Evolutionary conservation across 1,140 invertebrate genomes (phyloP).

Genomic region (Rhagoletis zephyria): DNA sequence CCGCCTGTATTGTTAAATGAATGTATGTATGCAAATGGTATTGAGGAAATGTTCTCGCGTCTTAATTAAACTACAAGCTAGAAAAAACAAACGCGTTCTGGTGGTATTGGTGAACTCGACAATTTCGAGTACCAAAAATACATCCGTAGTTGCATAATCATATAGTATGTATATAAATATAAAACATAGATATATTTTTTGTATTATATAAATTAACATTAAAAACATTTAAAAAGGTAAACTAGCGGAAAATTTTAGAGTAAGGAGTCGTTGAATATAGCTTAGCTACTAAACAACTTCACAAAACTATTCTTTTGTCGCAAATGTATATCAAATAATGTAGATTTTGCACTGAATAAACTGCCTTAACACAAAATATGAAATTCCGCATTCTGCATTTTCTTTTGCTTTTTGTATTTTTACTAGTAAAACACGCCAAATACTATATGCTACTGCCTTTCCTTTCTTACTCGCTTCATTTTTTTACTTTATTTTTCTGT

Average conservation of each 20-base stretch:
- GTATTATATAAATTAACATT: too few relatives aligned
- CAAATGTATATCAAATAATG: background rate
- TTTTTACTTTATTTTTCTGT: background rate
- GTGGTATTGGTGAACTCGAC: slow-evolving; percentile 16
- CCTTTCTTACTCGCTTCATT: background rate
- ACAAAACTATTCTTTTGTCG: background rate
- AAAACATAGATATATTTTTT: background rate
- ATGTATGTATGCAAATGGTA: slow-evolving; percentile 23
- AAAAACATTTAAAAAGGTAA: too few relatives aligned
- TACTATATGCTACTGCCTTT: background rate
- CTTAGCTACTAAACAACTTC: too few relatives aligned
- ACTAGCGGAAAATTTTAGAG: too few relatives aligned
- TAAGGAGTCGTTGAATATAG: too few relatives aligned
- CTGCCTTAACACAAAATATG: background rate
- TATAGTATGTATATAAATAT: slow-evolving; percentile 3
- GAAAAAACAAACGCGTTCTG: slow-evolving; percentile 23
- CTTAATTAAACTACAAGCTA: slow-evolving; percentile 21
- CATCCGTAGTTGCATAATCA: background rate
- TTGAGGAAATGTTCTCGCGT: background rate
- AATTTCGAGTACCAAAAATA: background rate
- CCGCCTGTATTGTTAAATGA: too few relatives aligned
- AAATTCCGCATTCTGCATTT: background rate
- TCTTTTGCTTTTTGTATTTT: background rate
- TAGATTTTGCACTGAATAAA: too few relatives aligned
- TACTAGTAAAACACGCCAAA: slow-evolving; percentile 25